Evolutionary conservation across 2,113 vertebrate species (phyloP), one percentile per base, ranked within the genome.

Genomic region (Syngnathus scovelli): DNA sequence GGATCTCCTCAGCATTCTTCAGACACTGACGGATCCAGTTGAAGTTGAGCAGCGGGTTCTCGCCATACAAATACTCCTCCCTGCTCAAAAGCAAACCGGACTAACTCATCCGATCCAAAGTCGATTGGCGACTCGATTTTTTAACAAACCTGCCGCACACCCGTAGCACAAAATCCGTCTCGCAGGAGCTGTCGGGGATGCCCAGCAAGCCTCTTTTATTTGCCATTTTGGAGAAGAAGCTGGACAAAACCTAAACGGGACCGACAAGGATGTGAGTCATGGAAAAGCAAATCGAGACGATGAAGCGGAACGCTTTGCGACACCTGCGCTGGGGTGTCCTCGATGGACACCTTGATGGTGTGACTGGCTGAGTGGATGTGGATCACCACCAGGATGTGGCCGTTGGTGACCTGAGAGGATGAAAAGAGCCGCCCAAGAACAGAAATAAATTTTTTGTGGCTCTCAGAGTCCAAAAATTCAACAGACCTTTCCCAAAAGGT

Each of bases 11-110:
- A 0, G 93, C 92, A 1, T 92, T 96, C 87, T 98, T 98, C 77
- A 99, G 91, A 81, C 95, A 97, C 33, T 96, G 94, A 63, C 96
- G 91, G 76, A 99, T 91, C 95, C 96, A 98, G 77, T 95, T 93
- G 83, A 99, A 99, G 83, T 95, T 91, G 85, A 91, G 94, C 61
- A 99, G 90, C 4, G 95, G 91, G 8, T 90, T 91, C 38, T 96
- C 93, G 9, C 95, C 95, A 10, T 91, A 95, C 66, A 99, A 88
- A 74, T 94, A 99, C 71, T 99, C 98, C 63, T 98, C 96, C 71
- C 98, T 89, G 77, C 16, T 37, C 1, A 15, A 18, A 19, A 33
- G 33, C 18, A 2, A 54, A 51, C 12, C 43, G 27, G 16, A 27
- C 5, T 5, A 33, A 36, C 16, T 58, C 7, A 15, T 16, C 2